Percentiles rank a stretch among this genome's conserved stretches.
phyloP scores from a whole-genome alignment of 2,888 invertebrate genomes.

The Pogonocherus hispidulus region DNA sequence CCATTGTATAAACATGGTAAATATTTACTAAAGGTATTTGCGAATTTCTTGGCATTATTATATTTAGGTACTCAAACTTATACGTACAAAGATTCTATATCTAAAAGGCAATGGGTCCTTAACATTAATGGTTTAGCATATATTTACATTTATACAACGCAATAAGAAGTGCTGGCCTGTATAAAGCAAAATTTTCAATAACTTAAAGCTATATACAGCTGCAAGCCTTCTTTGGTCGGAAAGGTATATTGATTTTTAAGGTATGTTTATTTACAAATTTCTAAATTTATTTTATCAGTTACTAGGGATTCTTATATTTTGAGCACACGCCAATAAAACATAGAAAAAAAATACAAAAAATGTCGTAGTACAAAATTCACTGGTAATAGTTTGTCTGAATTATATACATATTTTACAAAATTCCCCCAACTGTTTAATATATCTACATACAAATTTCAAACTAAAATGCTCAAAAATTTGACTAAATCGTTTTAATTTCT shows the following conservation, averaged over 20 bases:
- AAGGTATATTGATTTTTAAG: constrained; percentile 23
- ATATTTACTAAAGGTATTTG: background rate
- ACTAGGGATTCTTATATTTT: background rate
- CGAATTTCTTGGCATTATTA: background rate
- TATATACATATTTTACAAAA: constrained; percentile 18
- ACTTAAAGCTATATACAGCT: constrained; percentile 68
- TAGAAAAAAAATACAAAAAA: no score
- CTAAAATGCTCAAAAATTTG: background rate
- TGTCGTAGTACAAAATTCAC: constrained; percentile 5
- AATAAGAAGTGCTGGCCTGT: constrained; percentile 56
- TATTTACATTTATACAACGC: constrained; percentile 33
- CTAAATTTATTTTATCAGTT: background rate
- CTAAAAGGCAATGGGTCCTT: background rate
- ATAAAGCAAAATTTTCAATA: constrained; percentile 58
- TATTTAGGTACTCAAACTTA: constrained; percentile 1
- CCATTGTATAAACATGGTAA: background rate
- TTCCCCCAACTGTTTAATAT: no score
- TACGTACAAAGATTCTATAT: background rate
- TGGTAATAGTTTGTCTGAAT: constrained; percentile 3
- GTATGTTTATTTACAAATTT: background rate
- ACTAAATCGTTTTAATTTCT: no score
- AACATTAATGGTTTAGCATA: constrained; percentile 5
- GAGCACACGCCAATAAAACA: no score
- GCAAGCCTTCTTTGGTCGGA: constrained; percentile 66
- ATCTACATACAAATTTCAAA: background rate